Conservation (phyloP, 2,113 vertebrate genomes). For the Erpornis zantholeuca region DNA sequence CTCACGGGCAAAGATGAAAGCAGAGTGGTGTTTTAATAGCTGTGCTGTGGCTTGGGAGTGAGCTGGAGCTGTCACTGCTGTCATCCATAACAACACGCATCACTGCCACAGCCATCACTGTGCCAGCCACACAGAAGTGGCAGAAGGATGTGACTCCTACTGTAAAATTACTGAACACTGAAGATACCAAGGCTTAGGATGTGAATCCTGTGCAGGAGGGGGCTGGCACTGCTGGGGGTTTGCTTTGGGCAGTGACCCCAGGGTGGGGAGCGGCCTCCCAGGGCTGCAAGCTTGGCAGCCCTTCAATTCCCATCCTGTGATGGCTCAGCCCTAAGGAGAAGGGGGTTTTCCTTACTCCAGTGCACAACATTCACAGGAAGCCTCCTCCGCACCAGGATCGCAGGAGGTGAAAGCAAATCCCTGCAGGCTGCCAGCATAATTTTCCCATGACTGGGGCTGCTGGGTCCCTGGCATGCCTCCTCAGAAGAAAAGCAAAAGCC, state of each 20-base stretch:
- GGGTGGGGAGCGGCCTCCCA: background rate
- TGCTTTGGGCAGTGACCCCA: background rate
- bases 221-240: background rate
- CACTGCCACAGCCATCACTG: background rate
- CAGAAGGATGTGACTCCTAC: background rate
- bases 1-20: background rate
- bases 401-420: background rate
- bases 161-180: background rate
- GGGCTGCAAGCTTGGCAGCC: background rate
- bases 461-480: background rate
- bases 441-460: background rate
- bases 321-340: background rate
- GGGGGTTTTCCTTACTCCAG: background rate
- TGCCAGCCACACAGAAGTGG: background rate
- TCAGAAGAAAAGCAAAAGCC: background rate
- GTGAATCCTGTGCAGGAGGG: accelerated
- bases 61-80: background rate
- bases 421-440: background rate
- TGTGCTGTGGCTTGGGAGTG: background rate
- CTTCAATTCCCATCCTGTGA: background rate
- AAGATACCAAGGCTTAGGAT: background rate
- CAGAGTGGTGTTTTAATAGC: background rate
- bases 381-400: background rate
- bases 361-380: background rate
- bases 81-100: background rate